Percentiles rank a stretch among this genome's conserved stretches.
Conservation (phyloP, 2,113 vertebrate genomes). For the Danionella cerebrum region DNA sequence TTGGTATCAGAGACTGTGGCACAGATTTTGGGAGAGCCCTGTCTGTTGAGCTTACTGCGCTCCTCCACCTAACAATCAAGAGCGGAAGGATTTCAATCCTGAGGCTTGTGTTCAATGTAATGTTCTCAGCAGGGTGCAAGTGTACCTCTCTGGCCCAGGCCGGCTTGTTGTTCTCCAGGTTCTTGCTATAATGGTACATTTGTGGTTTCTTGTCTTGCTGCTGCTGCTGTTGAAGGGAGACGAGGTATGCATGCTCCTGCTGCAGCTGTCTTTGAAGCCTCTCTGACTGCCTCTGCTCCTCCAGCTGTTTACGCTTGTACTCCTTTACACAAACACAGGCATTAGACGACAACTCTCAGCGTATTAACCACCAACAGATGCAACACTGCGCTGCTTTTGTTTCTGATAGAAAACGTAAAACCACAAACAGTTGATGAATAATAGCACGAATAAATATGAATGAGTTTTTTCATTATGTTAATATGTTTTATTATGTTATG, state of each 20-base stretch:
- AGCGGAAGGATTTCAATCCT: not conserved
- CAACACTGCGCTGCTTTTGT: not conserved
- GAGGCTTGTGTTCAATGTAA: not conserved
- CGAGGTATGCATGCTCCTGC: slow-evolving; percentile 88
- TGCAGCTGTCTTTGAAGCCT: slow-evolving; percentile 85
- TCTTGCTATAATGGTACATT: slow-evolving; percentile 81
- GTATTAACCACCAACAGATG: not conserved
- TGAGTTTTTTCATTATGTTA: too few species aligned
- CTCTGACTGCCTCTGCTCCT: slow-evolving; percentile 87
- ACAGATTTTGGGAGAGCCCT: slow-evolving; percentile 80
- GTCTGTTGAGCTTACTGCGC: slow-evolving; percentile 80
- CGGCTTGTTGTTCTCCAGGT: slow-evolving; percentile 77
- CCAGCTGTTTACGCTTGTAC: slow-evolving; percentile 88
- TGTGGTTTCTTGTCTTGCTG: slow-evolving; percentile 77
- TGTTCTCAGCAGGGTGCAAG: not conserved
- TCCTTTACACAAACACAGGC: slow-evolving; percentile 71
- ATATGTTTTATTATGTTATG: too few species aligned
- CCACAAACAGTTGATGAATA: too few species aligned
- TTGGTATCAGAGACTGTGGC: slow-evolving; percentile 72
- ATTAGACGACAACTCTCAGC: not conserved
- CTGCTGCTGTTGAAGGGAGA: slow-evolving; percentile 78
- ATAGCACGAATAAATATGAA: too few species aligned
- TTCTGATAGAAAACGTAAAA: not conserved
- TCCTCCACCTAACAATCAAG: slow-evolving; percentile 74
- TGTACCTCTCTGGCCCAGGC: slow-evolving; percentile 84